Evolutionary conservation across 2,797 vertebrate genomes (phyloP).

Genomic region (Neoniphon sammara): DNA sequence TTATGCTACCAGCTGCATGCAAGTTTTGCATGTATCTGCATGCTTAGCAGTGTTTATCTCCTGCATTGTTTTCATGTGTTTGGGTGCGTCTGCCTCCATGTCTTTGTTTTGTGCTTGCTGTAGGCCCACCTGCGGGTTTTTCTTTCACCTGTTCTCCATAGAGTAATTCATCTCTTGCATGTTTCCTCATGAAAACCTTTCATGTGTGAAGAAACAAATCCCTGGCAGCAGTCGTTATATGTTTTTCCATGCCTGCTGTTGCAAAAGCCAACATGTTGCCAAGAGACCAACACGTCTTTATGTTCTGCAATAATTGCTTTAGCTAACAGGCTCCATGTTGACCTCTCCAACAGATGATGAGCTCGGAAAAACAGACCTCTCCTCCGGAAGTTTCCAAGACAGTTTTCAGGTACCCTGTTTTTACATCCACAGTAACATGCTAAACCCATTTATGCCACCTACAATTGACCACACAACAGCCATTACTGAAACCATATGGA

Average conservation of each 20-base stretch:
- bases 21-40: not conserved
- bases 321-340: slow-evolving; percentile 45
- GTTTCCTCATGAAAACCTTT: slow-evolving; percentile 16
- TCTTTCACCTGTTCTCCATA: not conserved
- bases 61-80: slow-evolving; percentile 16
- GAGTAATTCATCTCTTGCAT: slow-evolving; percentile 18
- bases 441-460: slow-evolving; percentile 5
- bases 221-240: not conserved
- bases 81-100: slow-evolving; percentile 12
- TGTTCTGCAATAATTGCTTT: slow-evolving; percentile 30
- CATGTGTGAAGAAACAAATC: slow-evolving; percentile 19
- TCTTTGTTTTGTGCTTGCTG: slow-evolving; percentile 1
- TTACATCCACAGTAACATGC: slow-evolving; percentile 7
- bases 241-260: not conserved
- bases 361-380: slow-evolving; percentile 88
- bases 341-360: slow-evolving; percentile 91
- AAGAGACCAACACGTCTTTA: slow-evolving; percentile 24
- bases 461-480: not conserved
- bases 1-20: not conserved
- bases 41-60: not conserved
- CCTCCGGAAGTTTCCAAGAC: slow-evolving; percentile 89
- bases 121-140: slow-evolving; percentile 43
- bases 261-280: not conserved
- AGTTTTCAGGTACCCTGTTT: slow-evolving; percentile 86
- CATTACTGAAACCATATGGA: not conserved